These are phyloP conservation scores for Machaerirhynchus nigripectus DNA, from an alignment of 2,113 vertebrate genomes.

Conservation along the genomic window DNA sequence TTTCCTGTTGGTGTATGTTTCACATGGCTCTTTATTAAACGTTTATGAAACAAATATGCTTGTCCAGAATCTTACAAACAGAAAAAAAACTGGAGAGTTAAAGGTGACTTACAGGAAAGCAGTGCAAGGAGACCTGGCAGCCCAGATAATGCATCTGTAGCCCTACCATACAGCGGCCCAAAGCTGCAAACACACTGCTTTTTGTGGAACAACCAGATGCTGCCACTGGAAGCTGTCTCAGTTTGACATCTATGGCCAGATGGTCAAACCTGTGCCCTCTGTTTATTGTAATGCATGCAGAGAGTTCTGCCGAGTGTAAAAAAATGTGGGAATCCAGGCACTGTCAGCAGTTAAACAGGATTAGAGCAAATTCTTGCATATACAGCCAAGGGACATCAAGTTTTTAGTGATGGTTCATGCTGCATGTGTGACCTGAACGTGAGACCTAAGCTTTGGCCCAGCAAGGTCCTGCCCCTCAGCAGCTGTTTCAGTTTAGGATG, in stretches of 20 bases:
- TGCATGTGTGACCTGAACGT: background rate
- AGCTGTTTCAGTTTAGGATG: background rate
- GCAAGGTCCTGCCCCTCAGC: background rate
- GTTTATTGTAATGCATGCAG: background rate
- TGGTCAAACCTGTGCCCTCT: conserved; percentile 29
- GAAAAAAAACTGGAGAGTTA: background rate
- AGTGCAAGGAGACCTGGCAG: background rate
- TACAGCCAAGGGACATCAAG: background rate
- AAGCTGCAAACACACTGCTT: conserved; percentile 11
- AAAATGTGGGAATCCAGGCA: background rate
- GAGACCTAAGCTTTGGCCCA: background rate
- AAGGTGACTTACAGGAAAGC: background rate
- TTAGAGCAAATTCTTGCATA: background rate
- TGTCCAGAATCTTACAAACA: background rate
- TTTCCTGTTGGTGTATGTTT: background rate
- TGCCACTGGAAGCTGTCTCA: conserved; percentile 29
- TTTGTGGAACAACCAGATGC: conserved; percentile 44
- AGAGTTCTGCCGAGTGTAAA: conserved; percentile 2
- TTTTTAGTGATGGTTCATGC: background rate
- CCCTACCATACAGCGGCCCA: background rate
- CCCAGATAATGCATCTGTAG: background rate
- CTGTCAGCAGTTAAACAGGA: background rate
- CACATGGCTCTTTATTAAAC: background rate
- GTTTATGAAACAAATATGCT: background rate
- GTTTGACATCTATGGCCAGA: conserved; percentile 34